A percentile compares a stretch with the other conserved stretches of the same genome.
These are phyloP conservation scores for Drosophila recens DNA, from an alignment of 2,888 invertebrate genomes.

Conservation along the genomic window DNA sequence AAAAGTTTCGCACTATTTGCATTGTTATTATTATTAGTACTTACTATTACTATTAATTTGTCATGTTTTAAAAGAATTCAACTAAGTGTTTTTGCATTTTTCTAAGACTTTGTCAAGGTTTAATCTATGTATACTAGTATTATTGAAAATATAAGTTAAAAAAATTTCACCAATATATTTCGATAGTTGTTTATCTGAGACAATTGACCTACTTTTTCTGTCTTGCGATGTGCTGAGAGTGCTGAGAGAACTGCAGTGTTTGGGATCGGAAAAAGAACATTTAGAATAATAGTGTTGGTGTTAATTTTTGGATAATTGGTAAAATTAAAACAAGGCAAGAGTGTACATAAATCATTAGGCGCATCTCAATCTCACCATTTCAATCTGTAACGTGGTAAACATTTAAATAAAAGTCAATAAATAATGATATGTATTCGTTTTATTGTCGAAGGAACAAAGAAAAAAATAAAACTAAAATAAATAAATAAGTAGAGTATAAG, in stretches of 20 bases:
- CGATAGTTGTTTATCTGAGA: slow-evolving; percentile 63
- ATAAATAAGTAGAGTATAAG: slow-evolving; percentile 12
- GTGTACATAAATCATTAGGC: slow-evolving; percentile 1
- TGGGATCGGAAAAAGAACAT: background rate
- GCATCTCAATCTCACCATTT: slow-evolving; percentile 10
- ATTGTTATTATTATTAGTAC: slow-evolving; percentile 23
- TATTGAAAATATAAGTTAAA: slow-evolving; percentile 45
- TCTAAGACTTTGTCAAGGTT: slow-evolving; percentile 41
- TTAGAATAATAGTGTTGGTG: slow-evolving; percentile 1
- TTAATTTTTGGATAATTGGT: background rate
- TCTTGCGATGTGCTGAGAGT: slow-evolving; percentile 32
- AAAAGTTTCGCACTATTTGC: slow-evolving; percentile 58
- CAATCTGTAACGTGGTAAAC: slow-evolving; percentile 4
- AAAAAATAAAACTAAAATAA: background rate
- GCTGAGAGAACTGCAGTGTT: slow-evolving; percentile 10
- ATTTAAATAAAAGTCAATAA: slow-evolving; percentile 49
- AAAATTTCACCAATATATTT: slow-evolving; percentile 67
- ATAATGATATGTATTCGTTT: slow-evolving; percentile 73
- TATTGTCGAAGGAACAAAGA: slow-evolving; percentile 53
- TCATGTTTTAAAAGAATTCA: slow-evolving; percentile 44
- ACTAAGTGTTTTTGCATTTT: slow-evolving; percentile 52
- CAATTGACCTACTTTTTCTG: slow-evolving; percentile 48
- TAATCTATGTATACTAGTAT: slow-evolving; percentile 4
- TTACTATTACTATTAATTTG: slow-evolving; percentile 18
- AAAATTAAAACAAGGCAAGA: slow-evolving; percentile 4